Base-by-base conservation (phyloP, 2,113 vertebrate species). In the Tachuris rubrigastra region DNA sequence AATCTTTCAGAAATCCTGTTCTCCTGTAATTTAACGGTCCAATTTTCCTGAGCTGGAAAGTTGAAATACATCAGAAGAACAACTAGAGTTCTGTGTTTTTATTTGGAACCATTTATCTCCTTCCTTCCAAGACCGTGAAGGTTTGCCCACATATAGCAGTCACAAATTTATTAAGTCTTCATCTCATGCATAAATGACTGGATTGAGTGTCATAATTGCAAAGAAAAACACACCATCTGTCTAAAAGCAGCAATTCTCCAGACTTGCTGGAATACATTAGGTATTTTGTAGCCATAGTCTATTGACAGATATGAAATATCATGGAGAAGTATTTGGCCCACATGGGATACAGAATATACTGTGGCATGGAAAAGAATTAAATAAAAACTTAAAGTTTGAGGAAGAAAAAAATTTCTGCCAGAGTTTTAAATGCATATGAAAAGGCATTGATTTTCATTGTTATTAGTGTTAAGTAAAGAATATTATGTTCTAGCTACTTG, bases 401-500 rank as follows among this genome's bases (percentile, higher is more conserved):
- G 23, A 88, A 93, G 24, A 81, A 44, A 4, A 62, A 52, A 37
- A 37, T 53, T 62, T 87, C 2, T 67, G 50, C n/a, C 10, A 52
- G 14, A 31, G 23, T 55, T 9, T 50, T 23, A 10, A 83, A 41
- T 55, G 4, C 12, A 49, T 53, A 22, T 27, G 28, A 41, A 62
- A 65, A 73, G 5, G 2, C 4, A 31, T 88, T 86, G 49, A 46
- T 49, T 66, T 58, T 93, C 5, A 24, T 39, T 81, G 21, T 19
- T 68, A 35, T 31, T 59, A 63, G 8, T 14, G 10, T 44, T 59
- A 52, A 67, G 9, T 58, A 76, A 62, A 77, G 8, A 78, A 25
- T 47, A 53, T 31, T 1, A 0, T 20, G 5, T 50, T 65, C 28
- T 21, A 62, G 9, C 1, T 63, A 35, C 15, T 15, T 39, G 5